Percentiles rank a stretch among this genome's conserved stretches.
Evolutionary conservation across 1,140 invertebrate species (phyloP).

Genomic region (Zaprionus capensis): DNA sequence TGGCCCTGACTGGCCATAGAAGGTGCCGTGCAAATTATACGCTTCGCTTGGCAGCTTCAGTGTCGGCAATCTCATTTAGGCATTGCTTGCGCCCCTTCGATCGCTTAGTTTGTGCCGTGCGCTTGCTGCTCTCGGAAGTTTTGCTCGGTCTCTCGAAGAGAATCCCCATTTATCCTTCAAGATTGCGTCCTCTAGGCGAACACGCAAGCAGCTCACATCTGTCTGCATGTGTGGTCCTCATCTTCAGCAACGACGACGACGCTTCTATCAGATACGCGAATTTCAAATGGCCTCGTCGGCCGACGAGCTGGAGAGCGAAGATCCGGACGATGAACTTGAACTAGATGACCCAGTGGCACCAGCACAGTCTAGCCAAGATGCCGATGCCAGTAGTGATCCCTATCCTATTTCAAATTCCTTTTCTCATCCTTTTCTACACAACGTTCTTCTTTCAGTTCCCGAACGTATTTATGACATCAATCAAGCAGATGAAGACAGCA

Average conservation of each 20-base stretch:
- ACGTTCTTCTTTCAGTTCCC: conserved; percentile 88
- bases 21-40: conserved; percentile 59
- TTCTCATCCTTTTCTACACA: conserved; percentile 5
- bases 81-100: conserved; percentile 12
- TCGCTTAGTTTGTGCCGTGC: conserved; percentile 49
- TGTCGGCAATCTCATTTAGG: conserved; percentile 32
- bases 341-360: conserved; percentile 51
- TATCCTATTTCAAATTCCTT: neutral
- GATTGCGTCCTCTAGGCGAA: conserved; percentile 75
- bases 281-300: conserved; percentile 77
- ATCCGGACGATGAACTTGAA: conserved; percentile 74
- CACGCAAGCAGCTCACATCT: conserved; percentile 73
- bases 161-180: conserved; percentile 55
- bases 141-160: neutral
- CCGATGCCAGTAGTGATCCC: conserved; percentile 43
- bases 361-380: conserved; percentile 24
- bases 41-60: conserved; percentile 41
- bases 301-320: conserved; percentile 77
- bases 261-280: conserved; percentile 79
- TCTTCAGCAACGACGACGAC: conserved; percentile 53
- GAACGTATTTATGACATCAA: conserved; percentile 92
- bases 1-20: conserved; percentile 57
- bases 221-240: conserved; percentile 79
- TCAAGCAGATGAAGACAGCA: conserved; percentile 88
- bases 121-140: conserved; percentile 41